These are phyloP conservation scores for Oreochromis grahami DNA, from an alignment of 2,797 vertebrate species.

Conservation along the genomic window DNA sequence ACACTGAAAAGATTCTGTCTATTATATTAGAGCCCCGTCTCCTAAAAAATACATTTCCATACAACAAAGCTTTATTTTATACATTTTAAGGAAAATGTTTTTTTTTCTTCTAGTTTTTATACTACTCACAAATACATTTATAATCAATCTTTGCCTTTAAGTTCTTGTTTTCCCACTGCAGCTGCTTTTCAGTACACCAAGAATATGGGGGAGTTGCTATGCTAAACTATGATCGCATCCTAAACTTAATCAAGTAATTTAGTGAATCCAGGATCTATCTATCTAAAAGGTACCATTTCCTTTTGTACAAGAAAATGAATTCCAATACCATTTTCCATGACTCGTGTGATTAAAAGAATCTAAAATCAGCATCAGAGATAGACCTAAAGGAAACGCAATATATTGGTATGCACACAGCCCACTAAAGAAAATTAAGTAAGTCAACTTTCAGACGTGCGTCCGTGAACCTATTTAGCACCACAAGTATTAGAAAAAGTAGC, in stretches of 20 bases:
- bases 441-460: not conserved
- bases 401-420: not conserved
- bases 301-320: not conserved
- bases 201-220: not conserved
- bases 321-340: not conserved
- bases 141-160: not conserved
- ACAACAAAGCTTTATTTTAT: not conserved
- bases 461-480: not conserved
- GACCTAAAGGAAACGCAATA: not conserved
- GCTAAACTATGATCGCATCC: not conserved
- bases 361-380: not conserved
- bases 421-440: not conserved
- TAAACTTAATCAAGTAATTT: not conserved
- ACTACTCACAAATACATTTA: not conserved
- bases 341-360: not conserved
- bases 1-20: not conserved
- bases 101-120: not conserved
- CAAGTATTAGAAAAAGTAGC: not conserved
- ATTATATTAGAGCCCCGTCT: not conserved
- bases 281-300: not conserved
- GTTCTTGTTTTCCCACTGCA: not conserved
- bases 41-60: not conserved
- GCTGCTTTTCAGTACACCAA: not conserved
- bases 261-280: not conserved
- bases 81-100: rapidly evolving